These are phyloP conservation scores for Desmophyllum pertusum DNA, from an alignment of 92 coral and sea anemone species.

Conservation along the genomic window DNA sequence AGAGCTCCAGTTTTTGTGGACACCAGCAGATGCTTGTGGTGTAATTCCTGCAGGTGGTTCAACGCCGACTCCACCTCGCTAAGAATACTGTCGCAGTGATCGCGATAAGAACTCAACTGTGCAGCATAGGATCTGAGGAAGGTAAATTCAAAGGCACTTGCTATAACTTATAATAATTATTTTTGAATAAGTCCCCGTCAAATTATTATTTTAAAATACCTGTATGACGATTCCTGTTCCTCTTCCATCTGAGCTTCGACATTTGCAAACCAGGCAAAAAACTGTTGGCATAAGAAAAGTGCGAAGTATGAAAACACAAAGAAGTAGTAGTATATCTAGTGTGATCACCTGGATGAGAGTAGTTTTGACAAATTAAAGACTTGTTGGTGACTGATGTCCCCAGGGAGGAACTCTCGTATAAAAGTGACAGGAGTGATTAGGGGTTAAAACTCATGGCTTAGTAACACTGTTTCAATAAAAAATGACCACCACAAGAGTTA, in stretches of 20 bases:
- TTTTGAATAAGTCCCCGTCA: not conserved
- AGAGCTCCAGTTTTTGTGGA: constrained; percentile 99
- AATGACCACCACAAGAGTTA: no score
- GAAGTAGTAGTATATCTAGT: no score
- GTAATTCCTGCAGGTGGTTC: constrained; percentile 80
- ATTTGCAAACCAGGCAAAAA: constrained; percentile 98
- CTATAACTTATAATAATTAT: not conserved
- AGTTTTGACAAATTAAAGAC: no score
- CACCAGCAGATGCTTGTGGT: constrained; percentile 89
- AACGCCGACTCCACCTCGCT: constrained; percentile 84
- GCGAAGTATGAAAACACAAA: no score
- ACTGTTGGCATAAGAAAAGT: constrained; percentile 53
- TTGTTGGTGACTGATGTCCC: no score
- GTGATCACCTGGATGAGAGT: no score
- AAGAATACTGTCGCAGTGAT: constrained; percentile 89
- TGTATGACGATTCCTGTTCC: constrained; percentile 96
- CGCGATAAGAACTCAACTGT: constrained; percentile 87
- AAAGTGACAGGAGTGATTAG: no score
- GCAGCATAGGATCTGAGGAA: constrained; percentile 85
- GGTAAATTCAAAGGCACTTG: not conserved
- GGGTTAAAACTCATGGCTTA: no score
- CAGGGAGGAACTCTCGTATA: no score
- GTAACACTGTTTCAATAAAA: no score
- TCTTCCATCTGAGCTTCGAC: constrained; percentile 98
- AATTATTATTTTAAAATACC: constrained; percentile 48